Evolutionary conservation across 2,113 vertebrate species (phyloP).

Genomic region (Sapayoa aenigma): DNA sequence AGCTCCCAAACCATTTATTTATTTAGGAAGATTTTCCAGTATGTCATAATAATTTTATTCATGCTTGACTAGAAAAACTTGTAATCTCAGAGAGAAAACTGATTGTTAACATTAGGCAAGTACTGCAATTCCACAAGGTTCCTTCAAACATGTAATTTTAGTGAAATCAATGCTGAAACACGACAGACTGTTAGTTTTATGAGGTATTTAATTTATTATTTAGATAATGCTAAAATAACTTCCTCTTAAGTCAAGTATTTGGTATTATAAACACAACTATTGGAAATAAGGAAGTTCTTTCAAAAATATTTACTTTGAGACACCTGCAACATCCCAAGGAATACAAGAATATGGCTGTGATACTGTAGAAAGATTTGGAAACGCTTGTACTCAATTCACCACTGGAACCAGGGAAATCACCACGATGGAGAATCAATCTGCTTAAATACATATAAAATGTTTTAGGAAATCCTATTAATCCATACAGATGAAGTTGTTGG

Average conservation of each 20-base stretch:
- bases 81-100: conserved; percentile 11
- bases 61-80: conserved; percentile 29
- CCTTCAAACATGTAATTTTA: conserved; percentile 60
- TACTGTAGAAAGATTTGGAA: not conserved
- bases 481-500: not conserved
- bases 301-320: conserved; percentile 46
- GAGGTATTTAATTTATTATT: conserved; percentile 24
- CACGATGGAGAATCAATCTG: not conserved
- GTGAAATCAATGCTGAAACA: conserved; percentile 52
- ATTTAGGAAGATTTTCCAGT: conserved; percentile 21
- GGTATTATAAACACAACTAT: conserved; percentile 21
- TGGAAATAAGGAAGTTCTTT: conserved; percentile 43
- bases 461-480: not conserved
- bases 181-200: conserved; percentile 44
- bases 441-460: conserved; percentile 4
- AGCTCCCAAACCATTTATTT: conserved; percentile 26
- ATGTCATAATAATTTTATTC: not conserved
- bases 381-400: not conserved
- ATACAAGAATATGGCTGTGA: not conserved
- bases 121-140: conserved; percentile 20
- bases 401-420: not conserved
- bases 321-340: conserved; percentile 18
- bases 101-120: conserved; percentile 48
- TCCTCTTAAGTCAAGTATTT: conserved; percentile 30
- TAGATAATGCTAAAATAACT: conserved; percentile 31